Evolutionary conservation across 1,140 invertebrate genomes (phyloP).

Genomic region (Physella acuta): DNA sequence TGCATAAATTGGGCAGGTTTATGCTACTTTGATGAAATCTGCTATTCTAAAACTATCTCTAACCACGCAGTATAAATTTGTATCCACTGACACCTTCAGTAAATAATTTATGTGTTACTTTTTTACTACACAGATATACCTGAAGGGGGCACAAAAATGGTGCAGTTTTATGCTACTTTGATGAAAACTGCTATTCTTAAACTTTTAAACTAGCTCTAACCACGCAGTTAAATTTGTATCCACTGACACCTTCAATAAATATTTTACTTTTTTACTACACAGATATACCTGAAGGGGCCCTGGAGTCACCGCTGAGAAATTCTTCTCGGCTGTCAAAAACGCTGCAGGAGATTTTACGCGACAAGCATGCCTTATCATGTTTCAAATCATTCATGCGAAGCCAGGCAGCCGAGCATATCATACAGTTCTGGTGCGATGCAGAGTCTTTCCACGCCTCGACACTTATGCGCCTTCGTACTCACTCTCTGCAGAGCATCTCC

Average conservation of each 20-base stretch:
- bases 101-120: too few relatives aligned
- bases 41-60: too few relatives aligned
- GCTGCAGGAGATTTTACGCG: slow-evolving; percentile 68
- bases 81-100: too few relatives aligned
- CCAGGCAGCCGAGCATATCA: slow-evolving; percentile 63
- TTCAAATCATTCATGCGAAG: slow-evolving; percentile 76
- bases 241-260: too few relatives aligned
- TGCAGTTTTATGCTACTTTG: too few relatives aligned
- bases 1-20: too few relatives aligned
- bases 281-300: slow-evolving; percentile 12
- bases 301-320: slow-evolving; percentile 29
- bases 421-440: slow-evolving; percentile 75
- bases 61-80: too few relatives aligned
- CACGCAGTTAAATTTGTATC: not conserved
- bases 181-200: too few relatives aligned
- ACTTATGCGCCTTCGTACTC: slow-evolving; percentile 44
- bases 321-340: slow-evolving; percentile 68
- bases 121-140: too few relatives aligned
- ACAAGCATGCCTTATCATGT: slow-evolving; percentile 72
- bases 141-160: too few relatives aligned
- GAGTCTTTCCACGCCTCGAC: slow-evolving; percentile 66
- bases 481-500: slow-evolving; percentile 43
- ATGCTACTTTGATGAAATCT: too few relatives aligned
- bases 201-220: not conserved
- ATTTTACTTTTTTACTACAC: too few relatives aligned